These are phyloP conservation scores for Microplitis mediator DNA, from an alignment of 1,140 invertebrate species.

Conservation along the genomic window DNA sequence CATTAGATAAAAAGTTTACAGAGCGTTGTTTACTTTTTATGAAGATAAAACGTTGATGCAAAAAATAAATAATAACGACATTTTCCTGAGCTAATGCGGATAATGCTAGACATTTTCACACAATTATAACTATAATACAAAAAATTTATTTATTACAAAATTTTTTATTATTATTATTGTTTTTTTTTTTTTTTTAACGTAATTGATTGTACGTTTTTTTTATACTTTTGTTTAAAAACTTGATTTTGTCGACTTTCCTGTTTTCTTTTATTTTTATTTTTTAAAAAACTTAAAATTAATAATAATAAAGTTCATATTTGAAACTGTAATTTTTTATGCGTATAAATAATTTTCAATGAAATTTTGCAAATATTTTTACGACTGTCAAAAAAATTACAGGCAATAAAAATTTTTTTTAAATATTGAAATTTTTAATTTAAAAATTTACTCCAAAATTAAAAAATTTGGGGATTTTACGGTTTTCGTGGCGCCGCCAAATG, in stretches of 20 bases:
- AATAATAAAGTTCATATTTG: too few species aligned
- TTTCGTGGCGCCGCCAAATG: too few species aligned
- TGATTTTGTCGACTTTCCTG: not conserved
- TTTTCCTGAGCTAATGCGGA: slow-evolving; percentile 4
- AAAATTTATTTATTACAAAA: slow-evolving; percentile 27
- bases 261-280: not conserved
- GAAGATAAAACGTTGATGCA: too few species aligned
- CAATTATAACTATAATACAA: slow-evolving; percentile 21
- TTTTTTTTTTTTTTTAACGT: not conserved
- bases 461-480: too few species aligned
- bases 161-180: not conserved
- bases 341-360: too few species aligned
- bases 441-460: too few species aligned
- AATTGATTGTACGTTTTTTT: slow-evolving; percentile 23
- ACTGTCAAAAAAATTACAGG: too few species aligned
- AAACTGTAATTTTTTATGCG: too few species aligned
- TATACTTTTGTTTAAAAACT: not conserved
- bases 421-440: too few species aligned
- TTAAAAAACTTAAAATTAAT: not conserved
- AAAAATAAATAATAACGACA: not conserved
- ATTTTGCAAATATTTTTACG: too few species aligned
- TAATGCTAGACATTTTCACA: slow-evolving; percentile 16
- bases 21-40: not conserved
- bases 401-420: too few species aligned
- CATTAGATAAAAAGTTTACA: not conserved